These are phyloP conservation scores for Sinocyclocheilus maitianheensis DNA, from an alignment of 2,113 vertebrate genomes.

Conservation along the genomic window DNA sequence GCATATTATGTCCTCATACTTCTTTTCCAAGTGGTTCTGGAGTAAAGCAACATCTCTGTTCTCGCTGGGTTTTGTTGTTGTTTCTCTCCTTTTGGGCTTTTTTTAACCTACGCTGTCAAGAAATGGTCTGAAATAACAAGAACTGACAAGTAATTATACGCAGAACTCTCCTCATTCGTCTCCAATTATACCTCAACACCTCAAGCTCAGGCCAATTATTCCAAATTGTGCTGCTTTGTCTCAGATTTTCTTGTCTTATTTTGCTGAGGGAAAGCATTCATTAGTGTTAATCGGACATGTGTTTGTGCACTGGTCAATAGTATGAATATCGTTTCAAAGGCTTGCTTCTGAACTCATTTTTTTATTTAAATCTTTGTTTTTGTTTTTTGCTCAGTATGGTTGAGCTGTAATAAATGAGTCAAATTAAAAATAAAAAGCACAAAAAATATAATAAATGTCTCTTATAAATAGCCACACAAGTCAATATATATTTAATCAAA, in stretches of 20 bases:
- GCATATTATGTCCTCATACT: neutral
- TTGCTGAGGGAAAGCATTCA: conserved; percentile 28
- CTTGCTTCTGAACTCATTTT: neutral
- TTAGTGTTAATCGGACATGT: conserved; percentile 44
- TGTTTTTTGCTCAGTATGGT: no score
- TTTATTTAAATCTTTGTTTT: no score
- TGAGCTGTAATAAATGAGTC: neutral
- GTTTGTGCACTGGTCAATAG: conserved; percentile 19
- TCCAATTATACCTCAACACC: conserved; percentile 50
- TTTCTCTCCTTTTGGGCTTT: conserved; percentile 1
- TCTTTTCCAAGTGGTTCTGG: neutral
- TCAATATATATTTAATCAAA: no score
- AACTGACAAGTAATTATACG: conserved; percentile 56
- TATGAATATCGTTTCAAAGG: neutral
- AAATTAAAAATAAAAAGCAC: neutral
- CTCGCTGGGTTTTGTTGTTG: neutral
- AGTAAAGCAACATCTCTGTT: neutral
- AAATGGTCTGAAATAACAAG: conserved; percentile 48
- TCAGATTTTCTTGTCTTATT: conserved; percentile 31
- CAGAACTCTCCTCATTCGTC: conserved; percentile 46
- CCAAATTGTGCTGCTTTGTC: conserved; percentile 50
- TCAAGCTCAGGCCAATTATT: conserved; percentile 51
- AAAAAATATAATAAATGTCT: neutral
- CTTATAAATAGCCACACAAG: no score
- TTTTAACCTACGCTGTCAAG: conserved; percentile 27